Evolutionary conservation across 2,888 invertebrate genomes (phyloP).

Genomic region (Drosophila percnosoma): DNA sequence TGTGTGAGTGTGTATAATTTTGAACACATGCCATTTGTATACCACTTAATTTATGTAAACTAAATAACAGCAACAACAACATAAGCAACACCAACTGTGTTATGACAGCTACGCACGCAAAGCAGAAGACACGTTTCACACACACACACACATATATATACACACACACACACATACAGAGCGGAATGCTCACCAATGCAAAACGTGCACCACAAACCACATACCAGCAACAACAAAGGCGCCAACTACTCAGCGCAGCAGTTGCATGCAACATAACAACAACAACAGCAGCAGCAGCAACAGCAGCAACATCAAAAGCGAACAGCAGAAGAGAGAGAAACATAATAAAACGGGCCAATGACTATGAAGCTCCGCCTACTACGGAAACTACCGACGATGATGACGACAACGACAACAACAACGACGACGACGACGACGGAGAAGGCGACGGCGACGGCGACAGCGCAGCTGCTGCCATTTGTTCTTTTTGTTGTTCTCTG

Average conservation of each 20-base stretch:
- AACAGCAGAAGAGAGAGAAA: conserved; percentile 79
- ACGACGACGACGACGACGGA: conserved; percentile 8
- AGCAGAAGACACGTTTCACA: conserved; percentile 66
- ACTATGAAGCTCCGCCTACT: conserved; percentile 84
- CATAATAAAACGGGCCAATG: conserved; percentile 83
- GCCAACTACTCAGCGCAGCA: conserved; percentile 54
- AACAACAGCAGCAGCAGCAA: conserved; percentile 44
- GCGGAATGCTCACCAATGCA: conserved; percentile 65
- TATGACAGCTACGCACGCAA: conserved; percentile 52
- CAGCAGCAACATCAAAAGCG: conserved; percentile 41
- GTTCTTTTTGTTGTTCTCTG: conserved; percentile 39
- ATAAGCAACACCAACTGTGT: conserved; percentile 27
- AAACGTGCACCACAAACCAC: conserved; percentile 62
- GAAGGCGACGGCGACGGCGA: conserved; percentile 10
- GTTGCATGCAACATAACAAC: conserved; percentile 60
- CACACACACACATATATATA: not conserved
- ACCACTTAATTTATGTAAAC: conserved; percentile 43
- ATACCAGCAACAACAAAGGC: conserved; percentile 31
- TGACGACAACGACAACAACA: conserved; percentile 32
- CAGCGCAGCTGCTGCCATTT: conserved; percentile 57
- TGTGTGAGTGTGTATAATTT: not conserved
- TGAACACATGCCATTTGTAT: conserved; percentile 20
- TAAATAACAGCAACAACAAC: conserved; percentile 33
- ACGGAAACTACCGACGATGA: conserved; percentile 71
- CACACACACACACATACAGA: not conserved